A percentile compares a stretch with the other conserved stretches of the same genome.
Conservation (phyloP, 2,113 vertebrate species). For the Nibea albiflora region DNA sequence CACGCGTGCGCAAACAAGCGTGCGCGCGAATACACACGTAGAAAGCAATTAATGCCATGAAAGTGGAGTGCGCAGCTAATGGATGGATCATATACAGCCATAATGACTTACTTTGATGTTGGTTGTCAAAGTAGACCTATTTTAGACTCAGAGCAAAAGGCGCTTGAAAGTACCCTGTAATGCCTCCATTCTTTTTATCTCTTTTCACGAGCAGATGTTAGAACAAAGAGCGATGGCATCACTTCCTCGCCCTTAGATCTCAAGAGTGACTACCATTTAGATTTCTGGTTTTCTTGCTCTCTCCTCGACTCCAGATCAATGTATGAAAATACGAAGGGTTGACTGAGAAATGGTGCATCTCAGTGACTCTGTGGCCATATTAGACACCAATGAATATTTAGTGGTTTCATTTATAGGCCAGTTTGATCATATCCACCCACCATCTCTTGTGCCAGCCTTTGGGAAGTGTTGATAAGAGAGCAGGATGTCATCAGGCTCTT, state of each 20-base stretch:
- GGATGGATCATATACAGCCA: constrained; percentile 75
- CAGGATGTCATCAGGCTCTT: constrained; percentile 82
- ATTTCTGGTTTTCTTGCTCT: constrained; percentile 64
- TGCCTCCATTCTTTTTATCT: constrained; percentile 66
- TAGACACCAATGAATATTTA: constrained; percentile 70
- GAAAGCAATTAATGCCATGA: constrained; percentile 68
- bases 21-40: constrained; percentile 31
- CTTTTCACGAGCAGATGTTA: constrained; percentile 81
- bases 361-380: constrained; percentile 63
- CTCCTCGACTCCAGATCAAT: constrained; percentile 51
- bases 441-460: constrained; percentile 66
- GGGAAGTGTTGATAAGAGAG: constrained; percentile 79
- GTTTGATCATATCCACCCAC: constrained; percentile 76
- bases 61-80: constrained; percentile 73
- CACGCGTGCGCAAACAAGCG: constrained; percentile 31
- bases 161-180: constrained; percentile 67
- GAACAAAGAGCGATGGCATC: constrained; percentile 75
- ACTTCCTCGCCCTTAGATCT: constrained; percentile 69
- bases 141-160: constrained; percentile 68
- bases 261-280: constrained; percentile 62
- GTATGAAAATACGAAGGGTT: constrained; percentile 53
- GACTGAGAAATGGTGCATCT: constrained; percentile 66
- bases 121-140: constrained; percentile 73
- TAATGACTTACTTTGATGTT: constrained; percentile 77
- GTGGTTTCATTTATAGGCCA: constrained; percentile 64